These are phyloP conservation scores for Apomyelois bistriatella DNA, from an alignment of 2,888 invertebrate genomes.

Conservation along the genomic window DNA sequence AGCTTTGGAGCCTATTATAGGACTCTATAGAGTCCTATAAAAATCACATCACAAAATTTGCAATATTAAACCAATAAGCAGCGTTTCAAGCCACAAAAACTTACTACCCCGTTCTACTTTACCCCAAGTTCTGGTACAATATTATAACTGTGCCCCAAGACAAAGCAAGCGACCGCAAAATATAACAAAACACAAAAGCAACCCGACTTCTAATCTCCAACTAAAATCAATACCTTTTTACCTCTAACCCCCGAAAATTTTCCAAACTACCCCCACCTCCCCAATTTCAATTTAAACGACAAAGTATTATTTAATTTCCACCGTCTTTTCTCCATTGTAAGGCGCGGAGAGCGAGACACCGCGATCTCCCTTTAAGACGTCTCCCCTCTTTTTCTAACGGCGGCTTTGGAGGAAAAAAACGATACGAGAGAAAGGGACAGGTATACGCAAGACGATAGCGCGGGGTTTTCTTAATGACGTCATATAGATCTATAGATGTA, in stretches of 20 bases:
- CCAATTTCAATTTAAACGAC: slow-evolving; percentile 75
- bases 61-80: not conserved
- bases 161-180: slow-evolving; percentile 26
- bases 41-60: no score
- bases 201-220: slow-evolving; percentile 53
- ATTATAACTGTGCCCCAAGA: not conserved
- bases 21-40: no score
- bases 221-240: slow-evolving; percentile 78
- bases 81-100: slow-evolving; percentile 4
- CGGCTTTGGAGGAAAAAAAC: slow-evolving; percentile 31
- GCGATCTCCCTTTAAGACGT: slow-evolving; percentile 54
- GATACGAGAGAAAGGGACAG: slow-evolving; percentile 48
- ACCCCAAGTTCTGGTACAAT: no score
- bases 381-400: slow-evolving; percentile 39
- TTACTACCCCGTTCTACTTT: not conserved
- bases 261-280: slow-evolving; percentile 56
- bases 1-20: no score
- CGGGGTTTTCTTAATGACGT: slow-evolving; percentile 75
- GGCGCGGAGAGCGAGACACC: slow-evolving; percentile 54
- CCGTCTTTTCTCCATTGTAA: slow-evolving; percentile 77
- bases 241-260: slow-evolving; percentile 68
- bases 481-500: slow-evolving; percentile 76
- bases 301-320: slow-evolving; percentile 79
- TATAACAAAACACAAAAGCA: slow-evolving; percentile 43
- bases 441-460: slow-evolving; percentile 63